phyloP scores from a whole-genome alignment of 2,797 vertebrate species.

The Gallinago solitaria region DNA sequence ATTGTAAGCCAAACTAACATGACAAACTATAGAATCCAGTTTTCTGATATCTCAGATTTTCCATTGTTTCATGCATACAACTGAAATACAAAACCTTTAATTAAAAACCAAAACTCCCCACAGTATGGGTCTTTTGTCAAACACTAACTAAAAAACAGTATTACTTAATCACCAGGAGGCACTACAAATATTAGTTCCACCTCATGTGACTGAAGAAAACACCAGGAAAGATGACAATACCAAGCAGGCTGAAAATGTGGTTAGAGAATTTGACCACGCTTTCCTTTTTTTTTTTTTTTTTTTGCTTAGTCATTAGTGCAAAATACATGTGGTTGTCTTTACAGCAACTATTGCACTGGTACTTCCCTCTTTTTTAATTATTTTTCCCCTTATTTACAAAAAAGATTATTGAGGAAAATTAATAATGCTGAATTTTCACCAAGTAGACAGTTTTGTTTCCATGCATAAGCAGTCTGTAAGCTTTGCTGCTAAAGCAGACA shows the following conservation, averaged over 20 bases:
- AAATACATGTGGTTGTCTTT: background rate
- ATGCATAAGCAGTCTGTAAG: background rate
- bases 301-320: background rate
- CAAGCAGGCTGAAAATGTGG: background rate
- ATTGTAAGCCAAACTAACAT: background rate
- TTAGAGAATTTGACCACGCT: background rate
- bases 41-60: background rate
- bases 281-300: background rate
- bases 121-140: background rate
- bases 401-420: background rate
- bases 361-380: background rate
- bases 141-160: background rate
- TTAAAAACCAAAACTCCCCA: background rate
- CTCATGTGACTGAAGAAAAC: background rate
- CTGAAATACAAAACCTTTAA: background rate
- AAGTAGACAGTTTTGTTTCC: background rate
- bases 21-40: background rate
- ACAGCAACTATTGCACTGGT: background rate
- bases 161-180: background rate
- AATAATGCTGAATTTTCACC: background rate
- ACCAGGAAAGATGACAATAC: background rate
- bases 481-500: background rate
- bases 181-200: background rate
- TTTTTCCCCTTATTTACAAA: background rate
- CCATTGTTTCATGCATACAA: background rate